phyloP scores from a whole-genome alignment of 2,888 invertebrate genomes.

The Drosophila picticornis region DNA sequence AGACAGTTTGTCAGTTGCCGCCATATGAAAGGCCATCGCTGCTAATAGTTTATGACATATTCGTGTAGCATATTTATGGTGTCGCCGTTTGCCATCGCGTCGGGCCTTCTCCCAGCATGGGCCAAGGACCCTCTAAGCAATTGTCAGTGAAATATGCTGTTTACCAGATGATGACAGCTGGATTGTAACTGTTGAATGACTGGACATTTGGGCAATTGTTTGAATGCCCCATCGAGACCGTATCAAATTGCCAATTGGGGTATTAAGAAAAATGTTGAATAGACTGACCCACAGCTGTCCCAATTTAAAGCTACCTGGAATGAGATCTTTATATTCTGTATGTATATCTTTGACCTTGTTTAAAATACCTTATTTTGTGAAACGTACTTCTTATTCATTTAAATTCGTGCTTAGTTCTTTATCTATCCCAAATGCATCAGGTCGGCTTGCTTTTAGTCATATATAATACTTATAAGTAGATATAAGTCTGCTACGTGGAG shows the following conservation, averaged over 20 bases:
- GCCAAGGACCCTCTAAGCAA: slow-evolving; percentile 3
- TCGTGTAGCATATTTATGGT: slow-evolving; percentile 60
- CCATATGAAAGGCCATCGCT: slow-evolving; percentile 44
- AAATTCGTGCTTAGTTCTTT: background rate
- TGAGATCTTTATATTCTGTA: background rate
- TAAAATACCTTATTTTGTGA: background rate
- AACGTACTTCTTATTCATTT: background rate
- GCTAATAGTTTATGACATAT: slow-evolving; percentile 71
- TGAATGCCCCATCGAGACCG: background rate
- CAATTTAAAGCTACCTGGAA: background rate
- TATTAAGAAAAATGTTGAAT: background rate
- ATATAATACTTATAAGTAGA: slow-evolving; percentile 45
- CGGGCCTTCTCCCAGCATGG: background rate
- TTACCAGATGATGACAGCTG: slow-evolving; percentile 19
- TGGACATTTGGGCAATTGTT: slow-evolving; percentile 1
- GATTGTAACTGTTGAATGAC: slow-evolving; percentile 23
- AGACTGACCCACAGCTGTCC: background rate
- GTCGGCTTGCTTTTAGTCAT: slow-evolving; percentile 37
- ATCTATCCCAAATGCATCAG: slow-evolving; percentile 22
- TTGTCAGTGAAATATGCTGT: slow-evolving; percentile 35
- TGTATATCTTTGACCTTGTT: background rate
- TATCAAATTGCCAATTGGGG: slow-evolving; percentile 8
- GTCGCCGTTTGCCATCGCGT: slow-evolving; percentile 11
- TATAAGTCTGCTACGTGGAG: background rate
- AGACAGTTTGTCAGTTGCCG: slow-evolving; percentile 35